phyloP scores from a whole-genome alignment of 2,888 invertebrate species.

The Physocephala rufipes region DNA sequence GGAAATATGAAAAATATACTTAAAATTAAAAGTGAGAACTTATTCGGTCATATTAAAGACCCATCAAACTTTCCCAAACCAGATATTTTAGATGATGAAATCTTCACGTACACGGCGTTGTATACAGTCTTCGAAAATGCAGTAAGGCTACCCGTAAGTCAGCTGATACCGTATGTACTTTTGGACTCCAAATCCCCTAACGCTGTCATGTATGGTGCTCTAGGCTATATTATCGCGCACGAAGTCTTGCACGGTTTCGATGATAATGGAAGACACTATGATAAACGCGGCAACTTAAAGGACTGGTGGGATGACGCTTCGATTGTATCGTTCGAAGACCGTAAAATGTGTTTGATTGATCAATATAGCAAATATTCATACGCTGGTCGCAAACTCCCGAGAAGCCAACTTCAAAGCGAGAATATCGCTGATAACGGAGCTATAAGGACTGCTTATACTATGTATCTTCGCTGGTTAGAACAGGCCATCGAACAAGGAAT shows the following conservation, averaged over 20 bases:
- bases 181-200: conserved; percentile 54
- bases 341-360: conserved; percentile 54
- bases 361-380: conserved; percentile 55
- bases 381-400: conserved; percentile 49
- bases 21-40: no score
- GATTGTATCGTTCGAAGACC: conserved; percentile 46
- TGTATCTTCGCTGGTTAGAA: conserved; percentile 56
- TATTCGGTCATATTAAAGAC: neutral
- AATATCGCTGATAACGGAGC: conserved; percentile 63
- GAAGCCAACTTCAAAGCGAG: conserved; percentile 53
- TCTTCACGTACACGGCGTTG: conserved; percentile 53
- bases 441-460: conserved; percentile 57
- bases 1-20: conserved; percentile 46
- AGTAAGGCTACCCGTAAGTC: conserved; percentile 56
- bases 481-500: conserved; percentile 32
- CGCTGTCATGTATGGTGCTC: conserved; percentile 56
- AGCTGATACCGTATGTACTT: conserved; percentile 56
- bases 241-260: conserved; percentile 61
- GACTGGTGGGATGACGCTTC: conserved; percentile 60
- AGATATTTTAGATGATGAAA: conserved; percentile 47
- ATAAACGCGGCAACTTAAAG: conserved; percentile 51
- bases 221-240: conserved; percentile 56
- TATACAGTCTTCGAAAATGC: conserved; percentile 55
- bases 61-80: neutral
- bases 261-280: conserved; percentile 55